Evolutionary conservation across 2,888 invertebrate genomes (phyloP), one percentile per base, ranked within the genome.

Genomic region (Agrotis exclamationis): DNA sequence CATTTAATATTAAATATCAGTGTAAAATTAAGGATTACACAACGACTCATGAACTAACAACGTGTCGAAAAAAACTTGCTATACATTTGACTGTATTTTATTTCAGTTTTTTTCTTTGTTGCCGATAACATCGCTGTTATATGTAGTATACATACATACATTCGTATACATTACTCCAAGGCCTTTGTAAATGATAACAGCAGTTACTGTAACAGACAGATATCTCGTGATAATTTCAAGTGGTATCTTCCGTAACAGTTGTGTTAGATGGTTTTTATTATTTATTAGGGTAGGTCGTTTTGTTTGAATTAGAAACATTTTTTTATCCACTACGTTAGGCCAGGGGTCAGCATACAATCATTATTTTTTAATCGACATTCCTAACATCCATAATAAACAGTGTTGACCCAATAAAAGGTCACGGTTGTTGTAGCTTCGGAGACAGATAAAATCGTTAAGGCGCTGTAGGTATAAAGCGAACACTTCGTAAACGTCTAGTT

Each of bases 231-330:
- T n/a, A 39, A 59, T 63, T 76, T 53, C 39, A 22, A 48, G 22
- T 56, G 44, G 18, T 76, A 56, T 56, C 59, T 59, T 22, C 16
- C 16, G 24, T 56, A 18, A 18, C n/a, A 44, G 33, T 54, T 45
- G 44, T 53, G 44, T 59, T 33, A 16, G 20, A 76, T 39, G 48
- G n/a, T 22, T 24, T 24, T 51, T 33, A n/a, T 45, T 28, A 39
- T 39, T 24, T 58, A 67, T 75, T 74, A 63, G 28, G 75, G 62
- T 75, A 74, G 74, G 74, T 74, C 75, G 22, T 51, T 60, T 50
- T 65, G 48, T 24, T 14, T 5, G 18, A 47, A 48, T n/a, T 24
- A 22, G 22, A 33, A 58, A 33, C n/a, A 33, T 28, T 28, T 33
- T 39, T 39, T 39, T 39, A 39, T 39, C 39, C 11, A 39, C 63